A percentile compares a stretch with the other conserved stretches of the same genome.
These are phyloP conservation scores for Manis javanica DNA, from an alignment of 2,797 vertebrate genomes.

Conservation along the genomic window DNA sequence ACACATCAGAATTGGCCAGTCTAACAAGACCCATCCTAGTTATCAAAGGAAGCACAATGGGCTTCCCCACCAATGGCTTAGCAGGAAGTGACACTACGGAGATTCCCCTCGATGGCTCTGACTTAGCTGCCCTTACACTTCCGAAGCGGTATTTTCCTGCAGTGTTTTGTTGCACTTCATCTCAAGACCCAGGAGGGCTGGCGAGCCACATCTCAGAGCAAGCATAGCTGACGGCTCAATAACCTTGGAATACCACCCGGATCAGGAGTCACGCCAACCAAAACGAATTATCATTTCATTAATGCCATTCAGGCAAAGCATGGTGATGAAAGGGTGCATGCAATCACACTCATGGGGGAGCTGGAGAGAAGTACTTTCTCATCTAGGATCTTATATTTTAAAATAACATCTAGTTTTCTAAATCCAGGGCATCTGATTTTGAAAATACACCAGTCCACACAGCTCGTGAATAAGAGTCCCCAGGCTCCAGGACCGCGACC, in stretches of 20 bases:
- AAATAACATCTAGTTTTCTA: constrained; percentile 54
- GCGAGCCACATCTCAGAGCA: background rate
- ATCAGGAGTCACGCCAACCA: constrained; percentile 24
- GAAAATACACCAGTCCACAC: background rate
- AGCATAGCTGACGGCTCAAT: constrained; percentile 35
- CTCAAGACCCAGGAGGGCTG: background rate
- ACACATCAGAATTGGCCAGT: background rate
- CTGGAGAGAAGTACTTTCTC: constrained; percentile 4
- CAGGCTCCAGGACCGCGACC: too few relatives aligned
- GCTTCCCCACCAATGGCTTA: background rate
- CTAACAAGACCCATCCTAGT: background rate
- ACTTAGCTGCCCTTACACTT: background rate
- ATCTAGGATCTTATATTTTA: background rate
- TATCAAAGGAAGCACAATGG: background rate
- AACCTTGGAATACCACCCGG: constrained; percentile 48
- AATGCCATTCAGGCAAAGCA: background rate
- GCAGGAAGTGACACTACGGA: background rate
- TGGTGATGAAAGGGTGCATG: background rate
- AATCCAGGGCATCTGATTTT: background rate
- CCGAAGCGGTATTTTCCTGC: background rate
- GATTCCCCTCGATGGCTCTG: background rate
- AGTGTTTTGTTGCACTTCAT: background rate
- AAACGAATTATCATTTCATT: constrained; percentile 26
- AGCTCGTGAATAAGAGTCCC: background rate
- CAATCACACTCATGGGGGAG: background rate